Evolutionary conservation across 1,140 invertebrate genomes (phyloP), one percentile per base, ranked within the genome.

Genomic region (Wasmannia auropunctata): DNA sequence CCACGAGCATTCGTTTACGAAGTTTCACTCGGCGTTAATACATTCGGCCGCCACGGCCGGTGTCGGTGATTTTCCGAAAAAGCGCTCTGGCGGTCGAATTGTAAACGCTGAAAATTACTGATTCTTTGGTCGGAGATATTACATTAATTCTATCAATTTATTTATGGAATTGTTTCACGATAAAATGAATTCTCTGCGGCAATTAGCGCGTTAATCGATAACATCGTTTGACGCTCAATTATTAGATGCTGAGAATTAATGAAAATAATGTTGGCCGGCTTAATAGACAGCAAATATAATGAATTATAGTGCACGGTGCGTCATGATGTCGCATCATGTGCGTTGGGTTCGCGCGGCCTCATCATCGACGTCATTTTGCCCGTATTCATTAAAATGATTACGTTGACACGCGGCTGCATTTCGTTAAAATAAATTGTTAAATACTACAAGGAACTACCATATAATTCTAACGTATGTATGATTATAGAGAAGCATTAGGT

Each of bases 201-300:
- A 43, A 72, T 81, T 70, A 25, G 67, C 67, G 51, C 49, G 63
- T 46, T 74, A 58, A 74, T 74, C 51, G 67, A 74, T 46, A 83
- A 83, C 25, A 46, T 46, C 40, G 69, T 81, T 81, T 43, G 34
- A 58, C 6, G 37, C 62, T 37, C 31, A 51, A 65, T 79, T 37
- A 79, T 65, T 63, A 58, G 22, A 58, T 37, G 25, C 60, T 58
- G 79, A 58, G 67, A 72, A 72, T n/a, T 83, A 58, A 83, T 31
- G 79, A 56, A 72, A 72, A 81, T 58, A 72, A 72, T 31, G 51
- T 51, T 22, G 65, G 37, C 25, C 37, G 40, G 54, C 28, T 83
- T 74, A 74, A 83, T 58, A 43, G 37, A 43, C 22, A 34, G 67
- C 25, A 83, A 58, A 83, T 37, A 46, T 34, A 58, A 72, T 83